Base-by-base conservation (phyloP, 2,797 vertebrate genomes). In the Poeciliopsis infans region DNA sequence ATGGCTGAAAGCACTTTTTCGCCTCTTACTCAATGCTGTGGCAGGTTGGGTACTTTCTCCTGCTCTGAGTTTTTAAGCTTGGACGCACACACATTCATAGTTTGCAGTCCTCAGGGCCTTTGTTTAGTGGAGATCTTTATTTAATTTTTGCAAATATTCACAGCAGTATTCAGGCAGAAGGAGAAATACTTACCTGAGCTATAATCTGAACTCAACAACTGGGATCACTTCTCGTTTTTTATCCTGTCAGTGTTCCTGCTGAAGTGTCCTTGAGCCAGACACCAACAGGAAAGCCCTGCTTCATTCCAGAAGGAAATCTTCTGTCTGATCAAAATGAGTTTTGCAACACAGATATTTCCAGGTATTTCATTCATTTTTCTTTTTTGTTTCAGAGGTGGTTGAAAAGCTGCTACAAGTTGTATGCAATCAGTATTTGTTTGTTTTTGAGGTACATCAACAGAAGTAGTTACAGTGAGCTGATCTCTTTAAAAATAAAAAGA, bases 201-300 rank as follows among this genome's bases (percentile, higher is more conserved):
- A 69, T 47, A 76, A 33, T 75, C 69, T 49, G 18, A 76, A 88
- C 71, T 45, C 25, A 45, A 3, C 79, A 74, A 77, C 81, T 79
- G 79, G 84, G 75, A 53, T 87, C 64, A 53, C 47, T 55, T 84
- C 20, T 74, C 31, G 18, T 45, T 41, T 47, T 59, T 79, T 7
- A 12, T 7, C 31, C 49, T 46, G 57, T 74, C 70, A 75, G 47
- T 75, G 55, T 73, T 69, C 72, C 75, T 45, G 78, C 84, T 81
- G 71, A 86, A 64, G 87, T 90, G 89, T 91, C 88, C 83, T 77
- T 91, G 87, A 92, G 82, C 86, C 85, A 83, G 81, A 90, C 83
- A 85, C 79, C n/a, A 74, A 71, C 39, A 16, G 72, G 47, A 61
- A 78, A 78, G 45, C 74, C 18, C 73, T 3, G 57, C 18, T 23